phyloP scores from a whole-genome alignment of 2,797 vertebrate species.

The Iguana delicatissima region DNA sequence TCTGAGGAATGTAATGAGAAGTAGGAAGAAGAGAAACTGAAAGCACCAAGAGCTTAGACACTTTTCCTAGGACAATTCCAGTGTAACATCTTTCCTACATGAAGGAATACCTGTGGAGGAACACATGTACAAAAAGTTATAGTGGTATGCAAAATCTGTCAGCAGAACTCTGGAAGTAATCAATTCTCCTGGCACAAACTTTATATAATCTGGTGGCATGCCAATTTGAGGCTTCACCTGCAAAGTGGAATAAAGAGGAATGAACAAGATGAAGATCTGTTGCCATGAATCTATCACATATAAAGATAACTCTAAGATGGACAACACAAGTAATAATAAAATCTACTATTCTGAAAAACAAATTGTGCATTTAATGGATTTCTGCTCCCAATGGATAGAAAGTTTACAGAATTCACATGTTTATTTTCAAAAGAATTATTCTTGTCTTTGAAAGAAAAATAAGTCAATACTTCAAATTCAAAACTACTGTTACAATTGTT shows the following conservation, averaged over 20 bases:
- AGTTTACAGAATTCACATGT: constrained; percentile 41
- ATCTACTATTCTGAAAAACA: constrained; percentile 33
- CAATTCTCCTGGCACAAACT: constrained; percentile 28
- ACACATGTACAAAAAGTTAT: constrained; percentile 14
- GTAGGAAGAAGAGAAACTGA: background rate
- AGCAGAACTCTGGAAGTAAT: constrained; percentile 1
- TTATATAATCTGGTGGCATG: constrained; percentile 27
- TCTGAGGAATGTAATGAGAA: background rate
- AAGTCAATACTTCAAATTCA: background rate
- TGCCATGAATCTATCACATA: background rate
- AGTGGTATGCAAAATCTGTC: constrained; percentile 28
- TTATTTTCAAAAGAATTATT: constrained; percentile 32
- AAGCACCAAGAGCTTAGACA: background rate
- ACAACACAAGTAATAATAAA: constrained; percentile 40
- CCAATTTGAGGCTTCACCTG: constrained; percentile 24
- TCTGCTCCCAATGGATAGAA: background rate
- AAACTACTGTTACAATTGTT: constrained; percentile 31
- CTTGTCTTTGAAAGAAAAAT: constrained; percentile 23
- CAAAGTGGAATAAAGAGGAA: constrained; percentile 51
- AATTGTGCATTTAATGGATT: constrained; percentile 29
- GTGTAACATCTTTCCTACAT: background rate
- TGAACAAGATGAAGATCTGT: constrained; percentile 25
- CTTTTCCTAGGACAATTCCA: background rate
- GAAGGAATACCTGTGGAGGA: constrained; percentile 18
- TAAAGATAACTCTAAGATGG: constrained; percentile 2